These are phyloP conservation scores for Drosophila azteca DNA, from an alignment of 1,140 invertebrate species.

Conservation along the genomic window DNA sequence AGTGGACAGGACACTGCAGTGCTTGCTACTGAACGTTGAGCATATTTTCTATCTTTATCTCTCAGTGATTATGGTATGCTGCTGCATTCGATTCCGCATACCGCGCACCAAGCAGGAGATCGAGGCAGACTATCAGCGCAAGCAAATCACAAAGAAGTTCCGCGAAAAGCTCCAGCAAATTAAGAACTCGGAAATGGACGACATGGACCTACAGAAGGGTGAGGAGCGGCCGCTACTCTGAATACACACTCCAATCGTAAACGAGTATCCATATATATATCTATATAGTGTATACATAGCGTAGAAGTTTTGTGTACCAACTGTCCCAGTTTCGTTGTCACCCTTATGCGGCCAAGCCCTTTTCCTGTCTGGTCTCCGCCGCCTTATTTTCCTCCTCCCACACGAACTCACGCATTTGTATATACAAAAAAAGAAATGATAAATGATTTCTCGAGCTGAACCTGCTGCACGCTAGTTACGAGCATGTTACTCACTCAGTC, in stretches of 20 bases:
- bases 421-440: conserved; percentile 62
- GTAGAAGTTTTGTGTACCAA: conserved; percentile 46
- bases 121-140: conserved; percentile 93
- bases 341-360: conserved; percentile 69
- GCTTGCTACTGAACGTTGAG: background rate
- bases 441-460: conserved; percentile 61
- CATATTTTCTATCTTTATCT: background rate
- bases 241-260: conserved; percentile 11
- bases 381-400: conserved; percentile 30
- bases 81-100: conserved; percentile 93
- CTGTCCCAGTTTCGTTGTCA: conserved; percentile 65
- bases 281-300: conserved; percentile 29
- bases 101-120: conserved; percentile 97
- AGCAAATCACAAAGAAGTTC: conserved; percentile 92
- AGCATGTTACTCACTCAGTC: conserved; percentile 41
- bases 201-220: conserved; percentile 92
- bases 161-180: conserved; percentile 91
- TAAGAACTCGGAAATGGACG: conserved; percentile 93
- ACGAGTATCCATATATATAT: background rate
- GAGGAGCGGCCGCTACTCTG: conserved; percentile 43
- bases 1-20: conserved; percentile 6
- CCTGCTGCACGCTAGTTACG: conserved; percentile 60
- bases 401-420: conserved; percentile 65
- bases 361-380: conserved; percentile 45
- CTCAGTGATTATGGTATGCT: conserved; percentile 91